A percentile compares a stretch with the other conserved stretches of the same genome.
Conservation (phyloP, 2,797 vertebrate genomes). For the Cossypha dichroa region DNA sequence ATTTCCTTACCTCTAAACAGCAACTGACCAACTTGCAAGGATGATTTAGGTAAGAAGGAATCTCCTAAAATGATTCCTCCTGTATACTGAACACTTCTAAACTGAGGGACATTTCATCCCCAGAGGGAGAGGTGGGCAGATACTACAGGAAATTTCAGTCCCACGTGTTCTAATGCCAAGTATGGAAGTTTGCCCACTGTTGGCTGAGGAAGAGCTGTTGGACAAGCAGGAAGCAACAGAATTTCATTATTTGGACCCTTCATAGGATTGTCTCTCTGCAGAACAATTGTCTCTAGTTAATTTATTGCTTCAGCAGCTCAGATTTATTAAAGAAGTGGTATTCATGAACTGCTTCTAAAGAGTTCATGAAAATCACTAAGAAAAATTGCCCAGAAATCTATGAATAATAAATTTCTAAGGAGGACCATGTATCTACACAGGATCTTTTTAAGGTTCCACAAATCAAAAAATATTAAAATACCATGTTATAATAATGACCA, state of each 20-base stretch:
- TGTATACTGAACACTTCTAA: neutral
- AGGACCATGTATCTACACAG: neutral
- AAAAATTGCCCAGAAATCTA: neutral
- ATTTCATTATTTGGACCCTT: neutral
- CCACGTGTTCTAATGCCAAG: neutral
- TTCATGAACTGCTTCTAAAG: neutral
- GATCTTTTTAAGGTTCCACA: neutral
- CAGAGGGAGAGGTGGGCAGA: neutral
- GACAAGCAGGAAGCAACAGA: neutral
- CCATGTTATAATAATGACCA: neutral
- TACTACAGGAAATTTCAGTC: neutral
- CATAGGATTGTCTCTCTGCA: neutral
- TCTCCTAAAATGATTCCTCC: neutral
- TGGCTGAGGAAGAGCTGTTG: neutral
- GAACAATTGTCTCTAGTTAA: neutral
- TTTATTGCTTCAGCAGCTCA: conserved; percentile 5
- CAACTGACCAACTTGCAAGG: neutral
- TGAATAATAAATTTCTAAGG: neutral
- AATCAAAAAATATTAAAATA: neutral
- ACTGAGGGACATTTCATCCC: neutral
- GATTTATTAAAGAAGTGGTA: neutral
- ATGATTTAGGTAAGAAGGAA: neutral
- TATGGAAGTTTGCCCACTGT: neutral
- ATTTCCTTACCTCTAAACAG: neutral
- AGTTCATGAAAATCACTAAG: neutral